These are phyloP conservation scores for Zaprionus inermis DNA, from an alignment of 1,140 invertebrate genomes.

Conservation along the genomic window DNA sequence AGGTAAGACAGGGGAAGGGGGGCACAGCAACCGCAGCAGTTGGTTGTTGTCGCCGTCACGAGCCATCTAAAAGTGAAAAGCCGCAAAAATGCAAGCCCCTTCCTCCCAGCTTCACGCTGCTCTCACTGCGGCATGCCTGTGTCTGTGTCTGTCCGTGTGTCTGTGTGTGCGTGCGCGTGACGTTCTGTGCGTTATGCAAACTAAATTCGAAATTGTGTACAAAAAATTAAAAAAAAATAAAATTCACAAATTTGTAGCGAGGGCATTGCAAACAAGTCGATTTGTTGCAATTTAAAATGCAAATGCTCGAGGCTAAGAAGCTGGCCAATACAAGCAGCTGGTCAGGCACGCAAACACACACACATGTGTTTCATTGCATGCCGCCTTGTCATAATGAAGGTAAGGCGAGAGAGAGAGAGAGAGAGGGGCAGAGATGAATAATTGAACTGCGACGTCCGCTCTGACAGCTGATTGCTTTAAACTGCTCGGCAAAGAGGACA, in stretches of 20 bases:
- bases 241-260: constrained; percentile 55
- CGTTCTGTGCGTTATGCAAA: constrained; percentile 36
- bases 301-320: constrained; percentile 72
- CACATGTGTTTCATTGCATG: constrained; percentile 26
- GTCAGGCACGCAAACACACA: constrained; percentile 35
- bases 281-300: constrained; percentile 78
- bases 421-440: constrained; percentile 62
- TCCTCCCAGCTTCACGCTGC: constrained; percentile 46
- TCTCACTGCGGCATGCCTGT: constrained; percentile 8
- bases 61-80: constrained; percentile 27
- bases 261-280: constrained; percentile 69
- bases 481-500: constrained; percentile 19
- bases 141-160: neutral
- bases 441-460: constrained; percentile 73
- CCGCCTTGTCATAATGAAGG: constrained; percentile 46
- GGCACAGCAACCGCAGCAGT: constrained; percentile 17
- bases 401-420: constrained; percentile 3
- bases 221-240: constrained; percentile 61
- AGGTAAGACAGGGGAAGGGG: neutral
- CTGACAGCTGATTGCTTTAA: constrained; percentile 68
- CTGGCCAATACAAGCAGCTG: constrained; percentile 40
- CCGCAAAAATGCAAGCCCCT: constrained; percentile 56
- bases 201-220: constrained; percentile 37
- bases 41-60: constrained; percentile 31
- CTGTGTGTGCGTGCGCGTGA: constrained; percentile 8